Evolutionary conservation across 2,888 invertebrate genomes (phyloP).

Genomic region (Lobophora halterata): DNA sequence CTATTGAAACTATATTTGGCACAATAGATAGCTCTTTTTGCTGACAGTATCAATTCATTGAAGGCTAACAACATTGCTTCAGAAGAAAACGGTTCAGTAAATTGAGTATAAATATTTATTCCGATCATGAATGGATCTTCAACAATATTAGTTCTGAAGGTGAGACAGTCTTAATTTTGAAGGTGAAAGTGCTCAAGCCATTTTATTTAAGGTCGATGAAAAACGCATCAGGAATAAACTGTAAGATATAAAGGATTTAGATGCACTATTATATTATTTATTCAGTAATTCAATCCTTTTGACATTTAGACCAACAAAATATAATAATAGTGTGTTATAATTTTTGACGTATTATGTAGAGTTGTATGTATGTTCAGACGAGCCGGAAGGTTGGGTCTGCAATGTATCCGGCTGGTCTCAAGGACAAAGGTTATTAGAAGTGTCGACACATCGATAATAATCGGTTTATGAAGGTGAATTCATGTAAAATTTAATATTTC

Average conservation of each 20-base stretch:
- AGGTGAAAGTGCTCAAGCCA: neutral
- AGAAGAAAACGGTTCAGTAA: constrained; percentile 8
- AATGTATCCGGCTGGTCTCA: constrained; percentile 11
- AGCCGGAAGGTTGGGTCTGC: constrained; percentile 12
- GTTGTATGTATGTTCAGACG: constrained; percentile 8
- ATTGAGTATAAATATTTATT: constrained; percentile 4
- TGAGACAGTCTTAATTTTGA: neutral
- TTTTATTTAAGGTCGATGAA: too few relatives aligned
- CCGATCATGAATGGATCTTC: neutral
- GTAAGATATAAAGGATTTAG: too few relatives aligned
- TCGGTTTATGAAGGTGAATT: too few relatives aligned
- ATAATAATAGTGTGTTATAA: constrained; percentile 4
- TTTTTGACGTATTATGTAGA: neutral
- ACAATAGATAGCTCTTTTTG: too few relatives aligned
- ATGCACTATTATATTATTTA: too few relatives aligned
- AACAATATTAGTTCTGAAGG: neutral
- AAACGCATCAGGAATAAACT: too few relatives aligned
- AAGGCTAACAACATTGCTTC: constrained; percentile 17
- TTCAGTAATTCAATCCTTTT: neutral
- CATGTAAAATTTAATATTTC: too few relatives aligned
- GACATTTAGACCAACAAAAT: constrained; percentile 8
- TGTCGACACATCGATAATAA: too few relatives aligned
- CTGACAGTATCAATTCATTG: too few relatives aligned
- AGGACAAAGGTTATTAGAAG: constrained; percentile 5
- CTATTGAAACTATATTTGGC: too few relatives aligned